Evolutionary conservation across 2,113 vertebrate species (phyloP), one percentile per base, ranked within the genome.

Genomic region (Montifringilla adamsi): DNA sequence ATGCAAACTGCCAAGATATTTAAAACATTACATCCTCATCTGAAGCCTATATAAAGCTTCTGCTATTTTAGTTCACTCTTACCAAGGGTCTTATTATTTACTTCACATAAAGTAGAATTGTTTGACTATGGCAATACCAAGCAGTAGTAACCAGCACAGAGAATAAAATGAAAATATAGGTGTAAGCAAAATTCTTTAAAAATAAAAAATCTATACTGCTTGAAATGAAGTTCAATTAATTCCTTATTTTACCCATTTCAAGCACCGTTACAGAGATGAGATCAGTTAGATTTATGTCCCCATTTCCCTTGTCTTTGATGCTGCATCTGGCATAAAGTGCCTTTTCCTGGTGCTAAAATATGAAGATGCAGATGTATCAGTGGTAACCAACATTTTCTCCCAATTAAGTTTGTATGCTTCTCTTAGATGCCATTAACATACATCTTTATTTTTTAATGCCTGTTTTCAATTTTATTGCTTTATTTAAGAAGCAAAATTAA

Each of bases 241-340:
- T 97, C 90, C 89, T 96, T 94, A 91, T 93, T 97, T 95, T 94
- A 91, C 59, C 63, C 89, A 96, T 89, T 95, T 95, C 90, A 92
- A 94, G 94, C 66, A 86, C 84, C 90, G 87, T 92, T 91, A 97
- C 64, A 95, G 52, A 96, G 86, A 97, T 84, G 91, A 91, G 94
- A 95, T 97, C 91, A 94, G 72, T 93, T 90, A 97, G 70, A 97
- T 97, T 97, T 97, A 97, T 95, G 91, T 84, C 59, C 74, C 91
- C 87, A 95, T 96, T 96, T 96, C 85, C 96, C 84, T 77, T 86
- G 92, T 95, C 94, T 94, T 97, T 96, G 93, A 96, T 97, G 95
- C 91, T 96, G 94, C 44, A 95, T 95, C 79, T 94, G 85, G 87
- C 72, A 95, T 85, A 89, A 95, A 96, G 87, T 95, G 84, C 66